A percentile compares a stretch with the other conserved stretches of the same genome.
These are phyloP conservation scores for Ceyx cyanopectus DNA, from an alignment of 2,113 vertebrate genomes.

Conservation along the genomic window DNA sequence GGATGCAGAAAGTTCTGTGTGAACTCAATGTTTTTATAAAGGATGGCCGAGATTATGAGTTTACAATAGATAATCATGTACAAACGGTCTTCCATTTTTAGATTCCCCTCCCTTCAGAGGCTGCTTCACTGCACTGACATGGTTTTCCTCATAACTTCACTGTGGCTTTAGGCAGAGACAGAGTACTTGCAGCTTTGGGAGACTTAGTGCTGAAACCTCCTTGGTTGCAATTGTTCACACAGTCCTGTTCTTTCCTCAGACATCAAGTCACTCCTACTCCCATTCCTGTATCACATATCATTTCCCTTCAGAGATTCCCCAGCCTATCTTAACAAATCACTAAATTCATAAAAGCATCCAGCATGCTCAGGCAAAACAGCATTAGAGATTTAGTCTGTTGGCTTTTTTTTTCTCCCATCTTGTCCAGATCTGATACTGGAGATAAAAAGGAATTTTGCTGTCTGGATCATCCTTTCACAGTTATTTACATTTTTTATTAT, in stretches of 20 bases:
- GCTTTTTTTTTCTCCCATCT: not conserved
- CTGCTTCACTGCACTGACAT: not conserved
- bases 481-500: constrained; percentile 40
- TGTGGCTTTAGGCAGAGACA: constrained; percentile 5
- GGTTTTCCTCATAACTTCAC: not conserved
- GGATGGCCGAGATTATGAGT: constrained; percentile 30
- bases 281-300: not conserved
- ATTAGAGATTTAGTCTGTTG: not conserved
- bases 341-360: constrained; percentile 2
- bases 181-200: not conserved
- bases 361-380: not conserved
- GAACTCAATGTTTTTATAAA: constrained; percentile 51
- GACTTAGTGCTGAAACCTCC: not conserved
- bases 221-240: not conserved
- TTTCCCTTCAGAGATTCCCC: not conserved
- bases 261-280: constrained; percentile 11
- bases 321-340: constrained; percentile 35
- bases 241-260: not conserved
- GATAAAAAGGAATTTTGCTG: constrained; percentile 2
- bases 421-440: constrained; percentile 23
- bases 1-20: constrained; percentile 23
- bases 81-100: constrained; percentile 54
- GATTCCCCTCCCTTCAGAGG: constrained; percentile 26
- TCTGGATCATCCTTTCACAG: constrained; percentile 21
- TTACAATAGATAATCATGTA: constrained; percentile 52